A percentile compares a stretch with the other conserved stretches of the same genome.
These are phyloP conservation scores for Chelidonichthys spinosus DNA, from an alignment of 2,797 vertebrate genomes.

Conservation along the genomic window DNA sequence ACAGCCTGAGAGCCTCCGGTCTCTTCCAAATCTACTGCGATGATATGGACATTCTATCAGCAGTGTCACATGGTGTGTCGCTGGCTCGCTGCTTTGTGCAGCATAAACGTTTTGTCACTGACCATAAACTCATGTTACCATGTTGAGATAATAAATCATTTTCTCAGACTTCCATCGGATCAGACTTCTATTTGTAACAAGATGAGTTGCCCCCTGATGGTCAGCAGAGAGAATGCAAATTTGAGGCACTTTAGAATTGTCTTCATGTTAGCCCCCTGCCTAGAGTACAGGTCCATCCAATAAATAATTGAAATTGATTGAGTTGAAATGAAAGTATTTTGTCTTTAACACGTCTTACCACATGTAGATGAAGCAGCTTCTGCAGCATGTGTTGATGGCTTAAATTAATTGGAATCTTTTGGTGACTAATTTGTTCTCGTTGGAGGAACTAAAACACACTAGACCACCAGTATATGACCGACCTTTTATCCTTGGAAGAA, in stretches of 20 bases:
- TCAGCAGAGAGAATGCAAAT: too few species aligned
- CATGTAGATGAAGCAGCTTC: neutral
- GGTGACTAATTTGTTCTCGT: neutral
- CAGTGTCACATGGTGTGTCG: neutral
- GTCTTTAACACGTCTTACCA: too few species aligned
- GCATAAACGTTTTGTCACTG: neutral
- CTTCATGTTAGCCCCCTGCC: too few species aligned
- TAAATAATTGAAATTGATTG: too few species aligned
- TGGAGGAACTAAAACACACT: conserved; percentile 17
- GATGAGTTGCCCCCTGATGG: too few species aligned
- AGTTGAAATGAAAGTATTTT: too few species aligned
- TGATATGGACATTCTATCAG: neutral
- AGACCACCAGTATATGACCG: conserved; percentile 2
- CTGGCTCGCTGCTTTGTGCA: neutral
- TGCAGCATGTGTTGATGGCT: conserved; percentile 8
- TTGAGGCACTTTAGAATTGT: too few species aligned
- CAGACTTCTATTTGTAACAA: too few species aligned
- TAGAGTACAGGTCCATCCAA: too few species aligned
- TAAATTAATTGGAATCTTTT: conserved; percentile 3
- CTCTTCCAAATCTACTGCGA: neutral
- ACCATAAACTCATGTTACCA: too few species aligned
- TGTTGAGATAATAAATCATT: too few species aligned
- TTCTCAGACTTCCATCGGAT: too few species aligned
- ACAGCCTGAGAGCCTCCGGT: neutral
- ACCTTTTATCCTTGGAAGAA: conserved; percentile 23